Evolutionary conservation across 2,797 vertebrate species (phyloP), one percentile per base, ranked within the genome.

Genomic region (Chrysocyon brachyurus): DNA sequence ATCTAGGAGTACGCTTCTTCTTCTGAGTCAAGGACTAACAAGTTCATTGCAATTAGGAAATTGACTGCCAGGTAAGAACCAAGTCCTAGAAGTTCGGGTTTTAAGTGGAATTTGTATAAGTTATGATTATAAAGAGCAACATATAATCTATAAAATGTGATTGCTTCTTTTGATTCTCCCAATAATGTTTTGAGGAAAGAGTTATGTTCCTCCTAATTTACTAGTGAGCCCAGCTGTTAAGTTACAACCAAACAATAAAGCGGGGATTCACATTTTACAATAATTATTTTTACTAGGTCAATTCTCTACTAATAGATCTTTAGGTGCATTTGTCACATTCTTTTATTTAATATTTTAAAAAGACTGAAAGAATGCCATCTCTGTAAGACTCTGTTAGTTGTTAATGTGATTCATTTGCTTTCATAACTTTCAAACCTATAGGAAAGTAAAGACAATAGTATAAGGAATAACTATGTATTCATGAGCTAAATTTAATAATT

Each of bases 261-360:
- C 63, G 64, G 22, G 24, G 52, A 92, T 90, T 95, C 82, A 54
- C 24, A 77, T 82, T 85, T 82, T 85, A 83, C 91, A 68, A 86
- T 92, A 88, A 85, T 96, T 63, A 85, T 77, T 86, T 94, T 49
- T 94, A 81, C 40, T 36, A 87, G 61, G 88, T 81, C 57, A 78
- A 82, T 78, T 97, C 26, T 31, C 70, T 94, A 94, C 70, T 87
- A 82, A 91, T 85, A 90, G 54, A 24, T 85, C 6, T 87, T 78
- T 33, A 68, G 68, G n/a, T 70, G 1, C 16, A 56, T 79, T 90
- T 96, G 75, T 70, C 24, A 82, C 21, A 88, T 96, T 68, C 8
- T 89, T 90, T 89, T 87, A 87, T 70, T 24, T 26, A 81, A 19
- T 91, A 57, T 59, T 97, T 96, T 91, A 33, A 90, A 90, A 84